Conservation (phyloP, 2,888 invertebrate species). For the Fragum fragum region DNA sequence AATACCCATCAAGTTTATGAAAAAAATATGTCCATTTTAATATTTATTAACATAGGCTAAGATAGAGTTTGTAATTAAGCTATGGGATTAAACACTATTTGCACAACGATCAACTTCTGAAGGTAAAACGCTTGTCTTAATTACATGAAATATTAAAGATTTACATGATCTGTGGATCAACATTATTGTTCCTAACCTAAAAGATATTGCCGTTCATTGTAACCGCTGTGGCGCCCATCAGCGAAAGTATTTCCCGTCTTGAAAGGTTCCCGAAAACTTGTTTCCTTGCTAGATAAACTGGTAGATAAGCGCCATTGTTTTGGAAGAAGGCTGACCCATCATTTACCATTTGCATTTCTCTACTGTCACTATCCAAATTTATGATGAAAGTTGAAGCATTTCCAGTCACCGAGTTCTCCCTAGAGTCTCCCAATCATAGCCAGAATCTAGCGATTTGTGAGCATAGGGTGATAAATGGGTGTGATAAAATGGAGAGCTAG, state of each 20-base stretch:
- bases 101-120: too few relatives aligned
- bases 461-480: slow-evolving; percentile 67
- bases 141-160: too few relatives aligned
- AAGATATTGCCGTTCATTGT: too few relatives aligned
- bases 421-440: slow-evolving; percentile 52
- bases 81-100: too few relatives aligned
- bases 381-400: slow-evolving; percentile 70
- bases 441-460: slow-evolving; percentile 55
- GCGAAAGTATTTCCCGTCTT: slow-evolving; percentile 17
- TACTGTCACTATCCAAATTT: slow-evolving; percentile 69
- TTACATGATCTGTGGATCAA: too few relatives aligned
- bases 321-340: slow-evolving; percentile 63
- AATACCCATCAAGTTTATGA: too few relatives aligned
- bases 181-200: too few relatives aligned
- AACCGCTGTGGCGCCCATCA: slow-evolving; percentile 23
- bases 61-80: too few relatives aligned
- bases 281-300: slow-evolving; percentile 61
- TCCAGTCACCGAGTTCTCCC: slow-evolving; percentile 53
- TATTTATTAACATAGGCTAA: too few relatives aligned
- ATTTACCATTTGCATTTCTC: slow-evolving; percentile 69
- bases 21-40: too few relatives aligned
- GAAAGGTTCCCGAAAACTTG: slow-evolving; percentile 32
- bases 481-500: slow-evolving; percentile 61
- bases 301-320: slow-evolving; percentile 62
- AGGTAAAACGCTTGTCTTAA: too few relatives aligned